Conservation (phyloP, 2,888 invertebrate species). For the Coleophora flavipennella region DNA sequence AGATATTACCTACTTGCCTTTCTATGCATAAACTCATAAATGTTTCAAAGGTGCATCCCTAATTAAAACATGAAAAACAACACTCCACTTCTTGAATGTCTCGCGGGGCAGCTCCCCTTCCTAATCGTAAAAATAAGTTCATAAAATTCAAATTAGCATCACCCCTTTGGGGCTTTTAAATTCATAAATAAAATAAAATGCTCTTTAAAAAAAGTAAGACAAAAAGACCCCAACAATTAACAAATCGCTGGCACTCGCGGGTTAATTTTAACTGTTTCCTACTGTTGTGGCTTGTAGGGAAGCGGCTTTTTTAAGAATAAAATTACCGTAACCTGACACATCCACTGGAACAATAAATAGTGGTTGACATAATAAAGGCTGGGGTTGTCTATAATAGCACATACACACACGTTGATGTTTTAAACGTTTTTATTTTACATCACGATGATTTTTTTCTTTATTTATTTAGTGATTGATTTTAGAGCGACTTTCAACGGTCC, state of each 20-base stretch:
- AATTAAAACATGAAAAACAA: constrained; percentile 24
- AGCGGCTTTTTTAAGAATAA: constrained; percentile 31
- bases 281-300: constrained; percentile 26
- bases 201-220: constrained; percentile 37
- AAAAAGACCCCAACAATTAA: constrained; percentile 64
- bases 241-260: constrained; percentile 60
- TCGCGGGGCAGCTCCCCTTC: constrained; percentile 27
- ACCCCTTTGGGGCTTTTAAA: constrained; percentile 59
- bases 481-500: no score
- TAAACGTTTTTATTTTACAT: no score
- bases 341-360: constrained; percentile 51
- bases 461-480: no score
- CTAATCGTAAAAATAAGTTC: constrained; percentile 53
- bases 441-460: no score
- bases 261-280: constrained; percentile 63
- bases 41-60: constrained; percentile 8
- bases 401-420: constrained; percentile 12
- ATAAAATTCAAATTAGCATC: constrained; percentile 67
- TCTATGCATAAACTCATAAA: no score
- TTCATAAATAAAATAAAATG: constrained; percentile 53
- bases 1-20: no score
- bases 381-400: constrained; percentile 3
- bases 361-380: constrained; percentile 33
- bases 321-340: constrained; percentile 48
- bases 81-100: constrained; percentile 18